Conservation (phyloP, 2,113 vertebrate species). For the Hippolais icterina region DNA sequence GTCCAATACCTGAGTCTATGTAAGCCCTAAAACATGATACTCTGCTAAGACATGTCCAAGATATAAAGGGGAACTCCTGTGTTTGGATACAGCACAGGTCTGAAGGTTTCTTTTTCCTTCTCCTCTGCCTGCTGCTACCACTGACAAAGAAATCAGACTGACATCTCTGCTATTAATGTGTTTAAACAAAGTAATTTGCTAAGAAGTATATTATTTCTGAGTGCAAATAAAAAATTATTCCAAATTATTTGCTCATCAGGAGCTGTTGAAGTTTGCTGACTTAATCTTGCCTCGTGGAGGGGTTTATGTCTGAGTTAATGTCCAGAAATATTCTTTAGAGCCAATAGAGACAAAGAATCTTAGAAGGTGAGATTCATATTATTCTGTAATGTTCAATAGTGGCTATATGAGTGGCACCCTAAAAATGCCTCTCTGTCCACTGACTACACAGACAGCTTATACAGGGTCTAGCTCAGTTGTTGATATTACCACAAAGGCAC, state of each 20-base stretch:
- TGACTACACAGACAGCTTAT: background rate
- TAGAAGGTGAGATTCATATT: background rate
- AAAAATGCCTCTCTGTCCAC: background rate
- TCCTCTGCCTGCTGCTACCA: background rate
- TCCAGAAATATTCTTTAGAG: background rate
- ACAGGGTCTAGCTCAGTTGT: background rate
- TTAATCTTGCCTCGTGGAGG: background rate
- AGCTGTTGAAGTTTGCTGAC: rapidly evolving
- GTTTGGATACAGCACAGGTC: background rate
- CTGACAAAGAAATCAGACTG: background rate
- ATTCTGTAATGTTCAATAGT: background rate
- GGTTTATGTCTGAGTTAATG: background rate
- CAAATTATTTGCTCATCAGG: background rate
- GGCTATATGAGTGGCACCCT: background rate
- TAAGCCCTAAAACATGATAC: slow-evolving; percentile 49
- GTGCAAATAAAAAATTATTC: background rate
- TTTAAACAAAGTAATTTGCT: background rate
- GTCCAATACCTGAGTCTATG: background rate
- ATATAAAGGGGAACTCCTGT: background rate
- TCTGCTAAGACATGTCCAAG: background rate
- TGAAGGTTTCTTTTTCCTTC: background rate
- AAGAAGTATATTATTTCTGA: background rate
- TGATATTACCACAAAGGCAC: background rate
- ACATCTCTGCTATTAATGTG: background rate
- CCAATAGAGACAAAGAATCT: background rate